These are phyloP conservation scores for Glaucomys volans DNA, from an alignment of 2,113 vertebrate species.

Conservation along the genomic window DNA sequence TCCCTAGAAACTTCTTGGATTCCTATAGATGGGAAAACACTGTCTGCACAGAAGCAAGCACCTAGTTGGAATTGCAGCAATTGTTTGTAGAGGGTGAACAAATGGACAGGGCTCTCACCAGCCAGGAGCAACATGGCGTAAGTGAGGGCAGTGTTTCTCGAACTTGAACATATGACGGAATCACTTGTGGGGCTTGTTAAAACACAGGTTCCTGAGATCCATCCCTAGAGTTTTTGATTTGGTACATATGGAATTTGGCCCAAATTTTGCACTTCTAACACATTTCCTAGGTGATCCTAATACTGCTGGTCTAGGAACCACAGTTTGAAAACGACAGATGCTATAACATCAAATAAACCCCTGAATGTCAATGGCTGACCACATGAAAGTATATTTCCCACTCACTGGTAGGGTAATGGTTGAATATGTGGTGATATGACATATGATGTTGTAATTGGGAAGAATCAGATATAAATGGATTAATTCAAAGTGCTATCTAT, in stretches of 20 bases:
- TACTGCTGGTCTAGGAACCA: background rate
- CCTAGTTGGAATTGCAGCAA: background rate
- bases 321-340: background rate
- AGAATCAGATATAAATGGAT: background rate
- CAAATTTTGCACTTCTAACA: background rate
- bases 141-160: background rate
- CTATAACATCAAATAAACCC: background rate
- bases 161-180: background rate
- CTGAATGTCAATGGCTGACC: background rate
- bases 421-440: background rate
- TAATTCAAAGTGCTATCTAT: background rate
- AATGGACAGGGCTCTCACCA: background rate
- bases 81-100: background rate
- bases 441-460: background rate
- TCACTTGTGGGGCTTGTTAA: background rate
- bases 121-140: background rate
- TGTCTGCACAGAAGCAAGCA: background rate
- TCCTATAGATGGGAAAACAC: background rate
- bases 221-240: background rate
- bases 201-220: background rate
- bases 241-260: background rate
- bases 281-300: background rate
- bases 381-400: background rate
- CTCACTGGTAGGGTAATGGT: background rate
- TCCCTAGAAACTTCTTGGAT: slow-evolving; percentile 9